Evolutionary conservation across 1,140 invertebrate species (phyloP).

Genomic region (Drosophila ogumai): DNA sequence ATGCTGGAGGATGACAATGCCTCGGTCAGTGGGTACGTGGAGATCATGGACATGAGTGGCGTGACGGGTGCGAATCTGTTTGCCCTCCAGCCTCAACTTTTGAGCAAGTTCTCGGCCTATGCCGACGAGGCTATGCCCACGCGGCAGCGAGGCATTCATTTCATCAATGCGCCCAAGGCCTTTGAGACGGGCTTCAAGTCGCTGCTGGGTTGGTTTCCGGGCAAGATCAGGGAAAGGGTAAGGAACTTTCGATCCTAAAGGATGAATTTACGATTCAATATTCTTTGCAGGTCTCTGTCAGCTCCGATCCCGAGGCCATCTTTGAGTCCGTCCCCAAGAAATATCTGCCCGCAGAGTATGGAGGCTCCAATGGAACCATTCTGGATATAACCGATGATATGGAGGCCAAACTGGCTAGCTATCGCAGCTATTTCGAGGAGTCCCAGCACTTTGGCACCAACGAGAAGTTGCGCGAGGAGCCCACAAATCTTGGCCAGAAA

Average conservation of each 20-base stretch:
- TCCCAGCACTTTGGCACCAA: constrained; percentile 86
- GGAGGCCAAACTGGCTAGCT: constrained; percentile 85
- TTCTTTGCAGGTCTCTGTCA: constrained; percentile 63
- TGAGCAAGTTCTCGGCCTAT: constrained; percentile 86
- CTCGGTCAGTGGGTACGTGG: constrained; percentile 76
- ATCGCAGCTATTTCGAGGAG: constrained; percentile 85
- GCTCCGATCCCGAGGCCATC: constrained; percentile 80
- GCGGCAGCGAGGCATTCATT: constrained; percentile 85
- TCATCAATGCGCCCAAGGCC: constrained; percentile 86
- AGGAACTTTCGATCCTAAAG: neutral
- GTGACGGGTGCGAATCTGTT: constrained; percentile 85
- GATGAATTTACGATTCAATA: neutral
- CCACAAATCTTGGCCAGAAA: neutral
- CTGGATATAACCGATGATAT: constrained; percentile 85
- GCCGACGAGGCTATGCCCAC: constrained; percentile 86
- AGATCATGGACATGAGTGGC: constrained; percentile 85
- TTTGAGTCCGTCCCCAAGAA: constrained; percentile 85
- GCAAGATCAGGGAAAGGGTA: constrained; percentile 70
- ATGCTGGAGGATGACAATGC: constrained; percentile 84
- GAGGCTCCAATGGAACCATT: constrained; percentile 85
- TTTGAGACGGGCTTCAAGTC: constrained; percentile 86
- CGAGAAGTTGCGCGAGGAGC: constrained; percentile 86
- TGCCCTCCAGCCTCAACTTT: constrained; percentile 85
- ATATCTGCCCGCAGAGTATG: constrained; percentile 86
- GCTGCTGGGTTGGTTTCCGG: constrained; percentile 84